Conservation (phyloP, 2,888 invertebrate genomes). For the Nephrocerus scutellatus region DNA sequence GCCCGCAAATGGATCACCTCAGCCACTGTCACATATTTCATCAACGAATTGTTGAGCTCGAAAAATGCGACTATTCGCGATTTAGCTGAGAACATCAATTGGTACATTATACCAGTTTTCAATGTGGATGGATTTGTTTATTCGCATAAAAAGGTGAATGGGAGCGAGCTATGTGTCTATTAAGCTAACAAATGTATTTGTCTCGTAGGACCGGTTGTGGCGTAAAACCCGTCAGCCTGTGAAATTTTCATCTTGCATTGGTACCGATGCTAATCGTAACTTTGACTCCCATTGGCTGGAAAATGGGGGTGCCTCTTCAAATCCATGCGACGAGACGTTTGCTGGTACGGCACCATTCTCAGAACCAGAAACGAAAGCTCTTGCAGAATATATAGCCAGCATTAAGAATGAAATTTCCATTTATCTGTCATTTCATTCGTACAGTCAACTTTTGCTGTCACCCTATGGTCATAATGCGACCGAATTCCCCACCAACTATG, state of each 20-base stretch:
- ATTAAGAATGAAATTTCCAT: conserved; percentile 48
- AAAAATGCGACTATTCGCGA: conserved; percentile 50
- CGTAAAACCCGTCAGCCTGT: conserved; percentile 56
- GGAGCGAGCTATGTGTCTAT: too few species aligned
- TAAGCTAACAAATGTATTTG: neutral
- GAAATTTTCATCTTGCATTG: conserved; percentile 34
- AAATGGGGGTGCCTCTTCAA: conserved; percentile 48
- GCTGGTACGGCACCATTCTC: conserved; percentile 53
- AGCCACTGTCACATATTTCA: conserved; percentile 61
- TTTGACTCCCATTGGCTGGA: conserved; percentile 41
- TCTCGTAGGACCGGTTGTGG: conserved; percentile 56
- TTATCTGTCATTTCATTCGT: conserved; percentile 59
- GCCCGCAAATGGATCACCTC: conserved; percentile 69
- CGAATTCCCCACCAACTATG: conserved; percentile 48
- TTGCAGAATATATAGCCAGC: conserved; percentile 48
- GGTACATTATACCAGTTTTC: conserved; percentile 66
- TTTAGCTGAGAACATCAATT: conserved; percentile 61
- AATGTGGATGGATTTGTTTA: conserved; percentile 72
- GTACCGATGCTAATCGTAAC: conserved; percentile 44
- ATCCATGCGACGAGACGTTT: conserved; percentile 47
- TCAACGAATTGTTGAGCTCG: conserved; percentile 63
- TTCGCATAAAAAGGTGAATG: conserved; percentile 57
- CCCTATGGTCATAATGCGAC: conserved; percentile 52
- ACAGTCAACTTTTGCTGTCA: conserved; percentile 56
- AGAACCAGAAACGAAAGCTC: conserved; percentile 51